Evolutionary conservation across 2,113 vertebrate species (phyloP).

Genomic region (Pachypanchax playfairii): DNA sequence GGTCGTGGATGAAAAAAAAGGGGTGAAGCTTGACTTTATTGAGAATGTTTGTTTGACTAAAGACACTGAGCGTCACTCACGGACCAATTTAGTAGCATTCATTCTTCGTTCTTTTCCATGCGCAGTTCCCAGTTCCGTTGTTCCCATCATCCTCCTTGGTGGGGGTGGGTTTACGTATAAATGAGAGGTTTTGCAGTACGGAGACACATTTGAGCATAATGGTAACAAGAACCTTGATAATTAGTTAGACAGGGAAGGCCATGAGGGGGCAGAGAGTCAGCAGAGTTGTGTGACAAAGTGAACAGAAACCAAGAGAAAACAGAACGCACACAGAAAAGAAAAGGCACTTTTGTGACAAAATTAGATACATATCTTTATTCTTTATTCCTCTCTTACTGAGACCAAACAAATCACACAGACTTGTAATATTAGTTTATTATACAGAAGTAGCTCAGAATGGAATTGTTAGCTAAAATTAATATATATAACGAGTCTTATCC

Average conservation of each 20-base stretch:
- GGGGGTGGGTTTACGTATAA: slow-evolving; percentile 42
- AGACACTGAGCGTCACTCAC: not conserved
- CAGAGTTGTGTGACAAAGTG: slow-evolving; percentile 31
- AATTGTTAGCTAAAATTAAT: too few relatives aligned
- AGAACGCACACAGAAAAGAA: slow-evolving; percentile 7
- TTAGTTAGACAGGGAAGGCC: slow-evolving; percentile 59
- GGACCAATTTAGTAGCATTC: slow-evolving; percentile 7
- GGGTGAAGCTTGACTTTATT: slow-evolving; percentile 6
- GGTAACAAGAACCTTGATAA: slow-evolving; percentile 68
- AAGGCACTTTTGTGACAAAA: slow-evolving; percentile 13
- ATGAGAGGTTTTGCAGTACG: slow-evolving; percentile 33
- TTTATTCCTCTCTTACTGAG: slow-evolving; percentile 6
- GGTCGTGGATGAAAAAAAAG: slow-evolving; percentile 4
- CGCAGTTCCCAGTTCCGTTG: slow-evolving; percentile 1
- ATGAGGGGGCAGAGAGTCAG: slow-evolving; percentile 37
- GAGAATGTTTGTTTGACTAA: slow-evolving; percentile 2
- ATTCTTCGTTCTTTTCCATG: slow-evolving; percentile 10
- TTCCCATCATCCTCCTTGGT: slow-evolving; percentile 28
- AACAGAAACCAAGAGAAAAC: slow-evolving; percentile 29
- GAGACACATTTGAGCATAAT: slow-evolving; percentile 53
- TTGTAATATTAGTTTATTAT: not conserved
- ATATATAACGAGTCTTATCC: too few relatives aligned
- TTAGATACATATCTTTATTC: too few relatives aligned
- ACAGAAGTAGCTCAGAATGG: not conserved
- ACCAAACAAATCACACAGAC: not conserved